Evolutionary conservation across 2,797 vertebrate genomes (phyloP).

Genomic region (Cirrhinus molitorella): DNA sequence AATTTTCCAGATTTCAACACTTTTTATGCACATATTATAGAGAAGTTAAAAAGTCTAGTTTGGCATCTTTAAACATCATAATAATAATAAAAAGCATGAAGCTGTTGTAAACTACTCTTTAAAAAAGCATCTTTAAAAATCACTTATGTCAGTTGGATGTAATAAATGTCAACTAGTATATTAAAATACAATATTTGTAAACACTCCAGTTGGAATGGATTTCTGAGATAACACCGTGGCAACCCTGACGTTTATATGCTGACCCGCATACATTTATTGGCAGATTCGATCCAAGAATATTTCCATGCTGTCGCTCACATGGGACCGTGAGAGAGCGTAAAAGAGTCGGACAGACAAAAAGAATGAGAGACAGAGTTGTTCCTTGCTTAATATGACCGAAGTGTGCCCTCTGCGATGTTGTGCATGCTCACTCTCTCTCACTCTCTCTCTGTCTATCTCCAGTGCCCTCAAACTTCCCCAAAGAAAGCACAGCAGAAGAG

Average conservation of each 20-base stretch:
- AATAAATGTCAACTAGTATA: conserved; percentile 62
- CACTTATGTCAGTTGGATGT: conserved; percentile 45
- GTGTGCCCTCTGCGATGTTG: conserved; percentile 55
- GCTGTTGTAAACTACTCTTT: neutral
- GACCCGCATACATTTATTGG: conserved; percentile 67
- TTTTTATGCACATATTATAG: neutral
- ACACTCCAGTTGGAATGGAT: conserved; percentile 60
- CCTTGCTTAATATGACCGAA: conserved; percentile 58
- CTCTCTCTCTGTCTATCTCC: conserved; percentile 49
- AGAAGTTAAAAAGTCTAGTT: neutral
- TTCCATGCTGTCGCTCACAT: conserved; percentile 69
- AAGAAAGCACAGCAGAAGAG: conserved; percentile 70
- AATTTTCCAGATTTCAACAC: neutral
- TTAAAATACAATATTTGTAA: conserved; percentile 61
- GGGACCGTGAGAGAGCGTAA: conserved; percentile 71
- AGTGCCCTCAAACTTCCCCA: conserved; percentile 62
- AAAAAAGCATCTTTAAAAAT: conserved; percentile 11
- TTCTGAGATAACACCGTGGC: conserved; percentile 57
- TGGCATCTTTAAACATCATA: neutral
- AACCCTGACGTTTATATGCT: conserved; percentile 53
- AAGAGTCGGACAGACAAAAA: conserved; percentile 75
- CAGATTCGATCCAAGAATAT: conserved; percentile 67
- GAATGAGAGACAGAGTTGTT: conserved; percentile 64
- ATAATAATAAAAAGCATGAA: neutral
- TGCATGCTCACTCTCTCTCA: conserved; percentile 46